Conservation (phyloP, 1,140 invertebrate genomes). For the Anastrepha ludens region DNA sequence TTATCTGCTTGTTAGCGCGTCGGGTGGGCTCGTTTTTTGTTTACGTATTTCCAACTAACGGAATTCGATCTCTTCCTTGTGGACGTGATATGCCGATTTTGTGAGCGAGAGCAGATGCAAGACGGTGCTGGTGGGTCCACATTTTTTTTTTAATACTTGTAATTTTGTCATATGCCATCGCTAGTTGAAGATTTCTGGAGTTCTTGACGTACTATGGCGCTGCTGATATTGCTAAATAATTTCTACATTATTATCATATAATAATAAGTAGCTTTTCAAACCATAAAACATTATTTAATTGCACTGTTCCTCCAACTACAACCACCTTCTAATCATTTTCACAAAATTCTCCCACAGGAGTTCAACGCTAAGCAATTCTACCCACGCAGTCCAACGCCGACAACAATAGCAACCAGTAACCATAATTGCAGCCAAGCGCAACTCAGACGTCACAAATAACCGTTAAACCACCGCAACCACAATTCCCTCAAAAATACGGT, state of each 20-base stretch:
- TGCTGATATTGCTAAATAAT: too few relatives aligned
- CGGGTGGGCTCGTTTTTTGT: too few relatives aligned
- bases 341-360: conserved; percentile 42
- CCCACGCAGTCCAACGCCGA: conserved; percentile 18
- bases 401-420: conserved; percentile 31
- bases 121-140: too few relatives aligned
- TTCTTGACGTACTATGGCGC: too few relatives aligned
- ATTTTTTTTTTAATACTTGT: too few relatives aligned
- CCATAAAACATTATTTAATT: neutral
- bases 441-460: neutral
- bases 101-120: too few relatives aligned
- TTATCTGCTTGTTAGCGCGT: too few relatives aligned
- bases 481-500: conserved; percentile 17
- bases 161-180: too few relatives aligned
- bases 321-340: neutral
- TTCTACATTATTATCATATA: neutral
- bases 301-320: neutral
- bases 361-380: conserved; percentile 17
- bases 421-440: conserved; percentile 1
- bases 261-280: conserved; percentile 29
- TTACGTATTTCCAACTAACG: too few relatives aligned
- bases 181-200: too few relatives aligned
- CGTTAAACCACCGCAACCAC: neutral
- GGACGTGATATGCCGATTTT: too few relatives aligned
- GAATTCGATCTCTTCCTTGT: too few relatives aligned